Percentiles rank a stretch among this genome's conserved stretches.
Evolutionary conservation across 2,113 vertebrate genomes (phyloP).

Genomic region (Ailuropoda melanoleuca): DNA sequence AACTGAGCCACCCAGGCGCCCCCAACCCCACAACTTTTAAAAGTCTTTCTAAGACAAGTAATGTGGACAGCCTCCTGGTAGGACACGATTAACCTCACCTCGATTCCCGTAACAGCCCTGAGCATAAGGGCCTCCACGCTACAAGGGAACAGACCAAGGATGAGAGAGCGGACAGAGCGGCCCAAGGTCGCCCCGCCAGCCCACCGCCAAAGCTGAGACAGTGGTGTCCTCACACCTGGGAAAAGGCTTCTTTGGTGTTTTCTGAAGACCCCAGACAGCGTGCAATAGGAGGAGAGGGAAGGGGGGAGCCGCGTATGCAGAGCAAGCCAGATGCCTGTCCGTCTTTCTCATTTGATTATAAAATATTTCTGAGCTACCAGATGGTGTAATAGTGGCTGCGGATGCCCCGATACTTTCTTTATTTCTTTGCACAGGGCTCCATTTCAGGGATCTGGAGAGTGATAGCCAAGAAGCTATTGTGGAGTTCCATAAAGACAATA

Average conservation of each 20-base stretch:
- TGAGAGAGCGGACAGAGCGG: accelerated
- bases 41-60: background rate
- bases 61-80: accelerated
- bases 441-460: conserved; percentile 31
- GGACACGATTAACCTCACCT: no score
- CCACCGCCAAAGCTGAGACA: background rate
- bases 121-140: accelerated
- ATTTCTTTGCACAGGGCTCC: conserved; percentile 32
- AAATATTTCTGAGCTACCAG: conserved; percentile 75
- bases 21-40: background rate
- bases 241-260: background rate
- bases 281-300: accelerated
- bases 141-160: background rate
- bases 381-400: conserved; percentile 42
- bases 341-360: conserved; percentile 64
- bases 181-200: background rate
- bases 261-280: background rate
- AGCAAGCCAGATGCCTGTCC: background rate
- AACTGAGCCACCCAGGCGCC: no score
- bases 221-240: background rate
- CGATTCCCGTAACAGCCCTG: accelerated
- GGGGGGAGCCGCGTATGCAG: accelerated
- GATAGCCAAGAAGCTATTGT: background rate
- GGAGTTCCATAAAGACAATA: background rate
- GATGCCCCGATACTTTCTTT: background rate